A percentile compares a stretch with the other conserved stretches of the same genome.
These are phyloP conservation scores for Ectemnius cavifrons DNA, from an alignment of 2,888 invertebrate genomes.

Conservation along the genomic window DNA sequence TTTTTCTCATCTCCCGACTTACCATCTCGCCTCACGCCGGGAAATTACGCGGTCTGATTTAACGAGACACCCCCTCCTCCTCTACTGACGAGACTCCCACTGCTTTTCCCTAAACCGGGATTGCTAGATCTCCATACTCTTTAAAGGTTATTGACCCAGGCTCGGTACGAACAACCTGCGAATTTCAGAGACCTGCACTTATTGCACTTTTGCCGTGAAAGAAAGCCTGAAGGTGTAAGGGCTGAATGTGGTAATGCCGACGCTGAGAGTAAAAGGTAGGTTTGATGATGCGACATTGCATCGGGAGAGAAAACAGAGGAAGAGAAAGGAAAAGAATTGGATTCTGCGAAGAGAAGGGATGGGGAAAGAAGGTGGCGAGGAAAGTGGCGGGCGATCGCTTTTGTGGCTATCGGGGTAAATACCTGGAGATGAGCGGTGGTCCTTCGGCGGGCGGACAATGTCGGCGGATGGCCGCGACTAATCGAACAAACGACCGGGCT, in stretches of 20 bases:
- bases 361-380: conserved; percentile 12
- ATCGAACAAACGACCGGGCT: conserved; percentile 71
- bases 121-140: no score
- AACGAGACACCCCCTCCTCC: conserved; percentile 48
- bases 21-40: background rate
- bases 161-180: no score
- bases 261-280: no score
- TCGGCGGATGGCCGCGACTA: conserved; percentile 70
- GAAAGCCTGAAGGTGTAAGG: no score
- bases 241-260: no score
- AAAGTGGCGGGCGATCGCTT: conserved; percentile 19
- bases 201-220: no score
- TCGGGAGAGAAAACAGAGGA: no score
- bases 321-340: no score
- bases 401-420: conserved; percentile 51
- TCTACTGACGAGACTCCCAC: conserved; percentile 35
- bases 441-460: conserved; percentile 67
- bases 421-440: conserved; percentile 56
- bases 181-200: no score
- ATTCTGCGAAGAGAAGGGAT: no score
- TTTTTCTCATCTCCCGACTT: conserved; percentile 55
- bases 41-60: conserved; percentile 52
- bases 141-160: no score
- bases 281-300: no score
- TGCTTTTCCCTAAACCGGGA: background rate